Percentiles rank a stretch among this genome's conserved stretches.
These are phyloP conservation scores for Austrofundulus limnaeus DNA, from an alignment of 2,113 vertebrate species.

Conservation along the genomic window DNA sequence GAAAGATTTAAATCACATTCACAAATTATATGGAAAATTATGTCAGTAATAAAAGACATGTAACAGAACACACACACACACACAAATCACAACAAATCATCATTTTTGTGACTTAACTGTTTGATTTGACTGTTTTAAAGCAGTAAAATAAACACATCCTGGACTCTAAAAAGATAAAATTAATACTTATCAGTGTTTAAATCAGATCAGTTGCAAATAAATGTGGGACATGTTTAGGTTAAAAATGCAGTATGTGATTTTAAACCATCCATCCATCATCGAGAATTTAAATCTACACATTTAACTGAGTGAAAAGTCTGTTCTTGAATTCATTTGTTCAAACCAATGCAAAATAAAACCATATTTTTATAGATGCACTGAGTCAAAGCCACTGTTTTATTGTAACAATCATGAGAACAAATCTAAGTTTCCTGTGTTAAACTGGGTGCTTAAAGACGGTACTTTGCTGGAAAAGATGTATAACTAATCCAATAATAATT, in stretches of 20 bases:
- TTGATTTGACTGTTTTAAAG: neutral
- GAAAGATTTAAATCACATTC: constrained; percentile 15
- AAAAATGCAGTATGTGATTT: neutral
- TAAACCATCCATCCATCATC: neutral
- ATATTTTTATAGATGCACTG: neutral
- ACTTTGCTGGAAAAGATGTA: constrained; percentile 7
- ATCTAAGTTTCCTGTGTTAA: neutral
- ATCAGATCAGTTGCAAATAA: neutral
- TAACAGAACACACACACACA: neutral
- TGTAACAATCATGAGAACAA: neutral
- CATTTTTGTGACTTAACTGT: neutral
- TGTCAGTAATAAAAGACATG: neutral
- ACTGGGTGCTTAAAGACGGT: constrained; percentile 18
- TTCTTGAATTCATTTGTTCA: constrained; percentile 9
- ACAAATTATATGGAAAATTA: neutral
- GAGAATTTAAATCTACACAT: neutral
- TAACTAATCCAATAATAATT: constrained; percentile 26
- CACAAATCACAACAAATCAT: too few species aligned
- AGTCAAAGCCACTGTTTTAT: too few species aligned
- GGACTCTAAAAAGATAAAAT: constrained; percentile 1
- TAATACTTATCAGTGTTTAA: neutral
- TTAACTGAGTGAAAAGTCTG: neutral
- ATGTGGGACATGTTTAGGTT: neutral
- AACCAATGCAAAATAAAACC: constrained; percentile 9
- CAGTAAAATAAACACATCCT: neutral